phyloP scores from a whole-genome alignment of 2,797 vertebrate species.

The Epinephelus coioides region DNA sequence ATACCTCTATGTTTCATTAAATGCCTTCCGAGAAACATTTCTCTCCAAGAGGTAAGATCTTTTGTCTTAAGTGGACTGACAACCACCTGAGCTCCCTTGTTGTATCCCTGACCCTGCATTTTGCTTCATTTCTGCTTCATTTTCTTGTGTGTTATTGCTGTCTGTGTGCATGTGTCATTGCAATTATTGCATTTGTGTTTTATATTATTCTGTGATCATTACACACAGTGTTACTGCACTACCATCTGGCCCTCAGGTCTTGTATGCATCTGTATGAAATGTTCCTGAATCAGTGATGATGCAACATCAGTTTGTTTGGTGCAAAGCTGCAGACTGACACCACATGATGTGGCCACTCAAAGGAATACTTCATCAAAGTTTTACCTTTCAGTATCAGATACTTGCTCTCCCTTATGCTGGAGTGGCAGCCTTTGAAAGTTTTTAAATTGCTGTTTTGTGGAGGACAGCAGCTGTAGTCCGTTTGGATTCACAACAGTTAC shows the following conservation, averaged over 20 bases:
- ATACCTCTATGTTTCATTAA: constrained; percentile 82
- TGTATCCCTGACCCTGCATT: constrained; percentile 36
- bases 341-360: not conserved
- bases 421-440: not conserved
- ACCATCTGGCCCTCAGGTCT: constrained; percentile 23
- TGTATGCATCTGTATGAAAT: constrained; percentile 19
- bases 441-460: not conserved
- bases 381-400: not conserved
- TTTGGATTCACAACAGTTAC: constrained; percentile 2
- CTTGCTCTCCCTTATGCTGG: not conserved
- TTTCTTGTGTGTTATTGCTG: constrained; percentile 1
- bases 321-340: constrained; percentile 39
- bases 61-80: constrained; percentile 24
- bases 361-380: constrained; percentile 20
- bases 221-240: constrained; percentile 1
- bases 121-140: constrained; percentile 33
- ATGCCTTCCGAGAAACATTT: constrained; percentile 87
- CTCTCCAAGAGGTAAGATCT: constrained; percentile 90
- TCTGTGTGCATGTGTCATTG: constrained; percentile 66
- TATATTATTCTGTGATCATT: constrained; percentile 17
- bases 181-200: constrained; percentile 16
- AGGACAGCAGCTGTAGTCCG: not conserved
- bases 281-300: constrained; percentile 26
- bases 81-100: constrained; percentile 17
- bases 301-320: constrained; percentile 30